phyloP scores from a whole-genome alignment of 1,140 invertebrate species.

The Lepidurus arcticus region DNA sequence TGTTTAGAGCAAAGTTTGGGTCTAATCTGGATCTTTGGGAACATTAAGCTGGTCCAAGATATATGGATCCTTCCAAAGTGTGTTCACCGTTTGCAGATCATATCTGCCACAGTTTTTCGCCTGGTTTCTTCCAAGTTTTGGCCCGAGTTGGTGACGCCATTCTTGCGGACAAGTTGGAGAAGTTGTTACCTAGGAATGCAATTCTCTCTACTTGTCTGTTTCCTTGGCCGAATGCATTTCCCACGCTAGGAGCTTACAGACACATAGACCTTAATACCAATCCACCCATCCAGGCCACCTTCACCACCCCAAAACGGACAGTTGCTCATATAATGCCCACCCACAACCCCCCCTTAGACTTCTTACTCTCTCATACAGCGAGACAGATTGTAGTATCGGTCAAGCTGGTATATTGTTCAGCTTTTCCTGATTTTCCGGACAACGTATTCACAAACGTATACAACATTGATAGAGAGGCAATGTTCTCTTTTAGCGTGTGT shows the following conservation, averaged over 20 bases:
- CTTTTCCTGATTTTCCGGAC: background rate
- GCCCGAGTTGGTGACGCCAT: background rate
- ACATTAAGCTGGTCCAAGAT: background rate
- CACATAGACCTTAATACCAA: constrained; percentile 10
- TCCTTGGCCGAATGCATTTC: background rate
- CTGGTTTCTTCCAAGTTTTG: background rate
- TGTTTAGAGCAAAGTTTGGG: no score
- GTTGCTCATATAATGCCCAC: constrained; percentile 10
- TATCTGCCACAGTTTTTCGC: background rate
- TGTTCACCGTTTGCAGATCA: background rate
- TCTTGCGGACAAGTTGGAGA: background rate
- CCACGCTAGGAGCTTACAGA: background rate
- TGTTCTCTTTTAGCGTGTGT: background rate
- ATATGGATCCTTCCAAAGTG: background rate
- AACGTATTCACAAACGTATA: background rate
- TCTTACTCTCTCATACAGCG: background rate
- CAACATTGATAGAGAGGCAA: background rate
- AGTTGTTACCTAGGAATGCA: background rate
- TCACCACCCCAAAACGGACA: background rate
- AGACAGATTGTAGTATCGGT: background rate
- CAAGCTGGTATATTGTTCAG: background rate
- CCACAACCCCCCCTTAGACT: background rate
- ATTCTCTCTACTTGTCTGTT: background rate
- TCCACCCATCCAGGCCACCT: background rate
- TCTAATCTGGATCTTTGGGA: no score